Base-by-base conservation (phyloP, 2,888 invertebrate genomes). In the Sabatieria punctata region DNA sequence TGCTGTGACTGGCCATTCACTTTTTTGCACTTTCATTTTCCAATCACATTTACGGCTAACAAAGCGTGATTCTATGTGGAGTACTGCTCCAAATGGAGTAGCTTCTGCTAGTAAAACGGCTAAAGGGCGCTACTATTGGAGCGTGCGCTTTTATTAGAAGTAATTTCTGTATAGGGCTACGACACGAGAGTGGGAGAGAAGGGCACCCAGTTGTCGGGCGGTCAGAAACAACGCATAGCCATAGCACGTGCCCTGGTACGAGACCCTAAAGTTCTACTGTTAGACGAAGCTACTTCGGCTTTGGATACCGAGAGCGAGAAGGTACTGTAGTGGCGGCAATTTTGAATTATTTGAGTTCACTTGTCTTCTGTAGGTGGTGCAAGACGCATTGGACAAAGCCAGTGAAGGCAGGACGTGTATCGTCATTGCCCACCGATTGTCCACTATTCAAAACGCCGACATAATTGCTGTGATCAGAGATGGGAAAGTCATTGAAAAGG, bases 371-470 rank as follows among this genome's bases (percentile, higher is more conserved):
- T 30, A 80, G 79, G 71, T 83, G 44, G 85, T 86, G 0, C 85
- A 86, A 70, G 80, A 80, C 57, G 85, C 85, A 0, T 65, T 86
- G 49, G 85, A 86, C 44, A 48, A 65, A 58, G 71, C 71, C 0
- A 46, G 54, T 4, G 49, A 54, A 25, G 60, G 70, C 3, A 54
- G 71, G 43, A 71, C 71, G 1, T 70, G 69, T 4, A 63, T 71
- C 42, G 64, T 71, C 2, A 65, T 71, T 19, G 71, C 71, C 21
- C 69, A 70, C 55, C 63, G 73, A 21, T 55, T 73, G 48, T 70
- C 72, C 11, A 73, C 73, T 2, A 67, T 73, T 33, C 64, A 67
- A 52, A 70, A 65, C 30, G 58, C 60, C 24, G 53, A 59, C 45
- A 48, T 49, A 25, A 60, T 60, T 36, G 54, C 57, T 41, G 60